Evolutionary conservation across 2,113 vertebrate genomes (phyloP).

Genomic region (Oreochromis tanganicae): DNA sequence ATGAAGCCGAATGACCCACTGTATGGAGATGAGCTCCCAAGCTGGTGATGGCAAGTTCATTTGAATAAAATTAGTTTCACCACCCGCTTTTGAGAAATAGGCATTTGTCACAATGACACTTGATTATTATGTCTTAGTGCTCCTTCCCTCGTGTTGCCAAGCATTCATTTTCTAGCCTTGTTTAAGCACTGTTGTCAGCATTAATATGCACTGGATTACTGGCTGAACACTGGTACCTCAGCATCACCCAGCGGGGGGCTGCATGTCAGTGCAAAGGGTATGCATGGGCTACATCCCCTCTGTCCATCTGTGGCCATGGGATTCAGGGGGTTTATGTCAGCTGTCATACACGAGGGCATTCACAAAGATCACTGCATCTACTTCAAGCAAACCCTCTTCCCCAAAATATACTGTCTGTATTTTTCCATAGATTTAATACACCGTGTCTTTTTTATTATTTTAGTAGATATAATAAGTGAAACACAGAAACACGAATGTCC

Average conservation of each 20-base stretch:
- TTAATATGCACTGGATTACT: constrained; percentile 8
- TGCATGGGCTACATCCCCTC: neutral
- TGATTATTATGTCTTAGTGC: constrained; percentile 33
- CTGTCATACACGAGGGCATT: constrained; percentile 23
- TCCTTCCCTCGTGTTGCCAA: constrained; percentile 6
- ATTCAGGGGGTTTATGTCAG: neutral
- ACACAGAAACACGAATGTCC: neutral
- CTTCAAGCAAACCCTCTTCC: neutral
- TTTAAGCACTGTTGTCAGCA: neutral
- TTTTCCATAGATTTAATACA: neutral
- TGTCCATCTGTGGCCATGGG: neutral
- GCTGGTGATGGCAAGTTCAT: constrained; percentile 53
- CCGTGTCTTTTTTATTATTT: neutral
- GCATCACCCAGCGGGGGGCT: neutral
- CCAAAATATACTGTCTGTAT: neutral
- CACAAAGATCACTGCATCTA: neutral
- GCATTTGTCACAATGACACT: constrained; percentile 51
- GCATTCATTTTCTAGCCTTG: constrained; percentile 27
- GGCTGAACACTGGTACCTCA: neutral
- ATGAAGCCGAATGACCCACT: constrained; percentile 34
- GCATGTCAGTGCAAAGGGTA: constrained; percentile 2
- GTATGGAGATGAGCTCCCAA: constrained; percentile 32
- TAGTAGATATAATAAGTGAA: neutral
- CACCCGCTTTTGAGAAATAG: constrained; percentile 30
- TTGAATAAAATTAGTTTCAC: constrained; percentile 60